Conservation (phyloP, 2,797 vertebrate species). For the Rhinatrema bivittatum region DNA sequence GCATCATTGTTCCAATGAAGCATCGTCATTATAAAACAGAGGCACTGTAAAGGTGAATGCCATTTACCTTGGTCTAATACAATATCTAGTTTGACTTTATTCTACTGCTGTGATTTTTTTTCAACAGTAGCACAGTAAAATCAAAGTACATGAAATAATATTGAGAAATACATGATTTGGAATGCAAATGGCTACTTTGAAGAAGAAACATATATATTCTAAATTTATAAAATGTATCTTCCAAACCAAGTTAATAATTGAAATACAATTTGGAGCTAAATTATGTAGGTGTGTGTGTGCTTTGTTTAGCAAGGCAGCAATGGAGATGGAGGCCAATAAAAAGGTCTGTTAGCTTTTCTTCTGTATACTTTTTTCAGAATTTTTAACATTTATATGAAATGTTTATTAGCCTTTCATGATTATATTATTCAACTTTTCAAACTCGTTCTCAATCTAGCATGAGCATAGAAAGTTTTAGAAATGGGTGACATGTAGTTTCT, state of each 20-base stretch:
- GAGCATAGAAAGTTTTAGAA: too few relatives aligned
- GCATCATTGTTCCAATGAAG: conserved; percentile 73
- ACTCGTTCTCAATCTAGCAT: too few relatives aligned
- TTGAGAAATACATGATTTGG: conserved; percentile 30
- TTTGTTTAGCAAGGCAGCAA: too few relatives aligned
- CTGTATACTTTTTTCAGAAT: too few relatives aligned
- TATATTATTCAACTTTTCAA: too few relatives aligned
- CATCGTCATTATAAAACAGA: conserved; percentile 71
- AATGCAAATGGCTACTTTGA: conserved; percentile 17
- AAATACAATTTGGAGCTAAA: too few relatives aligned
- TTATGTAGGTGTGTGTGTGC: too few relatives aligned
- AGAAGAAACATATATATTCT: conserved; percentile 25
- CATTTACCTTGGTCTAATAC: conserved; percentile 50
- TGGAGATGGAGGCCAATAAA: too few relatives aligned
- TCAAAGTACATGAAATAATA: conserved; percentile 21
- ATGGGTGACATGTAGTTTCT: too few relatives aligned
- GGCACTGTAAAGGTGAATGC: conserved; percentile 62
- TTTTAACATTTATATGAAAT: too few relatives aligned
- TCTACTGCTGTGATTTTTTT: conserved; percentile 24
- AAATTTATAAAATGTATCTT: conserved; percentile 26
- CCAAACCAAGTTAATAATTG: conserved; percentile 7
- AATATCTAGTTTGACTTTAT: conserved; percentile 49
- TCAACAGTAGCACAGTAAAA: conserved; percentile 33
- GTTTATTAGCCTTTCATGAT: too few relatives aligned
- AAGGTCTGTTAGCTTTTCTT: too few relatives aligned